Evolutionary conservation across 2,113 vertebrate genomes (phyloP), one percentile per base, ranked within the genome.

Genomic region (rabbit (Oryctolagus cuniculus)): DNA sequence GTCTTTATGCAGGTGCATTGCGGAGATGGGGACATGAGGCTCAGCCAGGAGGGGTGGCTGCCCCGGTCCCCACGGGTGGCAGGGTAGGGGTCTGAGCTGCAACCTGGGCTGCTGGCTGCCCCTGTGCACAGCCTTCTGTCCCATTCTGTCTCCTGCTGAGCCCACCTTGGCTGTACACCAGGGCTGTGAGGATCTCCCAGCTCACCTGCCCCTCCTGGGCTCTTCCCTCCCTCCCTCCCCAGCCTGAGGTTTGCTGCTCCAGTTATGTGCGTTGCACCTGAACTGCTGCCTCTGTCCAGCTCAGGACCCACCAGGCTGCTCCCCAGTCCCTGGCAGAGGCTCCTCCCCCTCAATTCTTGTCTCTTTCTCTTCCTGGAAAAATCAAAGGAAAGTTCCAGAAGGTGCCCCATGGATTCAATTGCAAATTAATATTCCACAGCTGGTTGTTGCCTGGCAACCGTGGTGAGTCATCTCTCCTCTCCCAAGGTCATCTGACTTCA

Each of bases 361-460:
- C 66, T 63, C 15, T 44, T 15, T 53, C 58, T 25, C 25, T 73
- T 67, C 2, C 17, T 44, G 63, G 66, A 55, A 89, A 77, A 77
- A 16, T 12, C 34, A 70, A 1, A 31, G 53, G 51, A 74, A 78
- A 82, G 15, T 89, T 93, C 73, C 63, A 25, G n/a, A 86, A 63
- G 74, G 24, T 36, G 36, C 38, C 36, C 63, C 6, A 19, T 22
- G 34, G 34, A 74, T 84, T 86, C 69, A 1, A 73, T n/a, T 38
- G 61, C 83, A 63, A 74, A 78, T 91, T 91, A 85, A 92, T 92
- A 79, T 25, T 73, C 87, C 51, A 53, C 69, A 44, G 7, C 79
- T 94, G 83, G 12, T 66, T 58, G 94, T 95, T 94, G 92, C 92
- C 89, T 95, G 83, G 90, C 83, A 95, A 93, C 83, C 16, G 10